These are phyloP conservation scores for Antheraea yamamai DNA, from an alignment of 2,888 invertebrate genomes.

Conservation along the genomic window DNA sequence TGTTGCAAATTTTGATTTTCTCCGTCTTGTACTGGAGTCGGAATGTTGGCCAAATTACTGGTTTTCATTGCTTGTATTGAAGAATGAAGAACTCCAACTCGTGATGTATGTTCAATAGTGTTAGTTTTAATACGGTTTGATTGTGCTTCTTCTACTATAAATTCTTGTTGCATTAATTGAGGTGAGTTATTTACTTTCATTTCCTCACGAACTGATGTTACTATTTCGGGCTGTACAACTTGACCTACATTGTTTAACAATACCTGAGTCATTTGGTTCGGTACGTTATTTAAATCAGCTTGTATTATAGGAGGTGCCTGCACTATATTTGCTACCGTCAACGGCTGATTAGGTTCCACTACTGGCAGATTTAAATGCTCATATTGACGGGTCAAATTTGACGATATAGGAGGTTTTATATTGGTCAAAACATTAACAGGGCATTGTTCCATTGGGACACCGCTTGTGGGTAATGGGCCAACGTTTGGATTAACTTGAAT, in stretches of 20 bases:
- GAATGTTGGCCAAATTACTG: not conserved
- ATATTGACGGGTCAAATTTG: not conserved
- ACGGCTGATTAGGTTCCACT: not conserved
- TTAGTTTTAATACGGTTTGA: not conserved
- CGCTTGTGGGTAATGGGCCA: not conserved
- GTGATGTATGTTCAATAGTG: not conserved
- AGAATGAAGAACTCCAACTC: not conserved
- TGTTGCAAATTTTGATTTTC: constrained; percentile 3
- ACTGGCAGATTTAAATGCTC: not conserved
- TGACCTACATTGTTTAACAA: not conserved
- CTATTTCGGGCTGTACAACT: not conserved
- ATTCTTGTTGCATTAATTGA: not conserved
- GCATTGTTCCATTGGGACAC: not conserved
- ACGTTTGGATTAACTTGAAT: constrained; percentile 1
- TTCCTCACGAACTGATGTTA: not conserved
- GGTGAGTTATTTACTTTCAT: not conserved
- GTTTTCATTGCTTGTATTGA: not conserved
- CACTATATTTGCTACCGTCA: not conserved
- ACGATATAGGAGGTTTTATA: not conserved
- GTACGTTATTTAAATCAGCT: not conserved
- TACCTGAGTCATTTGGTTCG: not conserved
- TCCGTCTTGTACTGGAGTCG: not conserved
- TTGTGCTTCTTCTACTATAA: not conserved
- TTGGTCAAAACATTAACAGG: not conserved
- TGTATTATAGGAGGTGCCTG: not conserved